phyloP scores from a whole-genome alignment of 2,797 vertebrate species.

The Dromococcyx pavoninus region DNA sequence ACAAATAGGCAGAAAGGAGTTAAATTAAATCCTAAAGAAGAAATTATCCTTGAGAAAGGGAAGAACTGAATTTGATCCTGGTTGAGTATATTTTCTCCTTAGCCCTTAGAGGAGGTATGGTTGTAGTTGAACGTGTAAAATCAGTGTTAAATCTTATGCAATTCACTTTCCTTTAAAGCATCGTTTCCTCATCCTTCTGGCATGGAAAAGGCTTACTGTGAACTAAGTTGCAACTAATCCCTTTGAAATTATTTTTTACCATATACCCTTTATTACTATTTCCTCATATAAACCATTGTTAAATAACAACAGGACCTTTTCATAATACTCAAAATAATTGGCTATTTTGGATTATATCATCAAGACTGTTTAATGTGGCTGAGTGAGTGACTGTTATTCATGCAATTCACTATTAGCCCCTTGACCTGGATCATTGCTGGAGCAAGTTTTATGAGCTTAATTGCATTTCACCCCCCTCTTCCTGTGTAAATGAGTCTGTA shows the following conservation, averaged over 20 bases:
- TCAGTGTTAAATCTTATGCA: not conserved
- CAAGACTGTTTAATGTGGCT: conserved; percentile 53
- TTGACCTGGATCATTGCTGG: conserved; percentile 69
- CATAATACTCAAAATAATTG: conserved; percentile 59
- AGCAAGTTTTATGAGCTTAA: conserved; percentile 70
- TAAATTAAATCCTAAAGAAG: not conserved
- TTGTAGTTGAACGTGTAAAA: not conserved
- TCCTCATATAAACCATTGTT: conserved; percentile 42
- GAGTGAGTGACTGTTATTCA: conserved; percentile 56
- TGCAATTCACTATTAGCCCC: conserved; percentile 59
- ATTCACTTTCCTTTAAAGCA: not conserved
- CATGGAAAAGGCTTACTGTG: not conserved
- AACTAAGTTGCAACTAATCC: not conserved
- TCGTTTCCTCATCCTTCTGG: not conserved
- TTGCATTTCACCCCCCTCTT: conserved; percentile 12
- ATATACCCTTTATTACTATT: not conserved
- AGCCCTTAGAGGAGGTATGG: not conserved
- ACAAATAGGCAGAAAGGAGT: not conserved
- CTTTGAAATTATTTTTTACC: conserved; percentile 26
- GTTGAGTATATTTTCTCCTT: not conserved
- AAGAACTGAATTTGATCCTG: not conserved
- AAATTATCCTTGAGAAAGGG: not conserved
- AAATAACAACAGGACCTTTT: conserved; percentile 43
- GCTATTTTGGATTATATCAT: conserved; percentile 57
- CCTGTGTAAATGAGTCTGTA: conserved; percentile 52